Evolutionary conservation across 2,797 vertebrate genomes (phyloP), one percentile per base, ranked within the genome.

Genomic region (Meda fulgida): DNA sequence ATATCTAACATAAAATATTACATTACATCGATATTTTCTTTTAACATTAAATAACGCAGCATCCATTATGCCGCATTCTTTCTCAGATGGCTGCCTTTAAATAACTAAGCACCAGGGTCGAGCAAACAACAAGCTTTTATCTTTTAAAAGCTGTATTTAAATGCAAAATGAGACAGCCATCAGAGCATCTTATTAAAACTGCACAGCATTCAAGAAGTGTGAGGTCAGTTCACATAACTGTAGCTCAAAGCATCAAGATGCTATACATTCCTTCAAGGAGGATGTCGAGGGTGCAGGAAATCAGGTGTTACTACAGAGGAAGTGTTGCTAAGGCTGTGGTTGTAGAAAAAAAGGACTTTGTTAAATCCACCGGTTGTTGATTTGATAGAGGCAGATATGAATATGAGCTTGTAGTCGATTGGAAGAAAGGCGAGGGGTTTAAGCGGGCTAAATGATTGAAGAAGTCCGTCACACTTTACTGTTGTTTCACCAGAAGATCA

Each of bases 131-230:
- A 66, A 83, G 60, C 72, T 40, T 48, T 83, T 78, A 69, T 84
- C 73, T 78, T 77, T 83, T 31, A 40, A 77, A 77, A 65, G 72
- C 72, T 67, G 34, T 69, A 69, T 78, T 83, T 78, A 51, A 84
- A 84, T 84, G 72, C 60, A 71, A 83, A 38, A 75, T 53, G 60
- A 83, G 81, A 75, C 31, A 55, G 72, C 46, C 34, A 1, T 77
- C n/a, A 23, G 31, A 67, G 63, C 38, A 67, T 75, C 63, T 53
- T 29, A 83, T 77, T 55, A 83, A 77, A 77, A 51, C 46, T 13
- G 18, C 34, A 48, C 71, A 29, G 16, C 60, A 40, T 31, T 67
- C 34, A 43, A 66, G 70, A 83, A 31, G 65, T 48, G 7, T 51
- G 40, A 51, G 80, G 69, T 60, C 69, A 81, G 40, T 51, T 66